Base-by-base conservation (phyloP, 2,888 invertebrate genomes). In the Dynastes hyllus region DNA sequence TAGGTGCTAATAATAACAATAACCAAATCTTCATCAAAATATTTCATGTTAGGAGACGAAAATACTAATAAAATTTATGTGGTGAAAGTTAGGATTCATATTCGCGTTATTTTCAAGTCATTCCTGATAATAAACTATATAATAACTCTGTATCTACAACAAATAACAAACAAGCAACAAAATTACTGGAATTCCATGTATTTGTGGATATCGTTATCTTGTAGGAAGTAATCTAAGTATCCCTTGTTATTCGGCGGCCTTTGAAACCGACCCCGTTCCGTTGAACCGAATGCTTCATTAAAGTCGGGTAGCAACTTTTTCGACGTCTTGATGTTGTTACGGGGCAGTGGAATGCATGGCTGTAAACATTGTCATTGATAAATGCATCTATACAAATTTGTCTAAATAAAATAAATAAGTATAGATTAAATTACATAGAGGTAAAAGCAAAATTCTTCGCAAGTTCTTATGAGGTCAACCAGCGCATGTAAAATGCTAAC, bases 281-380 rank as follows among this genome's bases (percentile, higher is more conserved):
- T 96, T 40, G 95, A 95, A 37, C 96, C 96, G 87, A 96, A 96
- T 0, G 96, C 95, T 89, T 95, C 95, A 87, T 95, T 95, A 86
- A 96, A 96, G 66, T 95, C 95, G 5, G 95, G 95, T 79, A 95
- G 88, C 5, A 95, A 94, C 77, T 88, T 89, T 73, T 77, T 81
- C 66, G 77, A 63, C 55, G 75, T 67, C 40, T 82, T 84, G 81
- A 82, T 83, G 70, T 81, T 78, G 79, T 75, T 76, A 45, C 61
- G 45, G 37, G 22, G 55, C 27, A 61, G 16, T 51, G 71, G 51
- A 32, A 58, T 45, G 22, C 40, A 70, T 27, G 70, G 69, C 78
- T 78, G 70, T 3, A 78, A 71, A 22, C 69, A 69, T 69, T 29
- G 6, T 27, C n/a, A 67, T 16, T 27, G 16, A 22, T 55, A 67